phyloP scores from a whole-genome alignment of 2,797 vertebrate genomes.

The Bryconaethiops microstoma region DNA sequence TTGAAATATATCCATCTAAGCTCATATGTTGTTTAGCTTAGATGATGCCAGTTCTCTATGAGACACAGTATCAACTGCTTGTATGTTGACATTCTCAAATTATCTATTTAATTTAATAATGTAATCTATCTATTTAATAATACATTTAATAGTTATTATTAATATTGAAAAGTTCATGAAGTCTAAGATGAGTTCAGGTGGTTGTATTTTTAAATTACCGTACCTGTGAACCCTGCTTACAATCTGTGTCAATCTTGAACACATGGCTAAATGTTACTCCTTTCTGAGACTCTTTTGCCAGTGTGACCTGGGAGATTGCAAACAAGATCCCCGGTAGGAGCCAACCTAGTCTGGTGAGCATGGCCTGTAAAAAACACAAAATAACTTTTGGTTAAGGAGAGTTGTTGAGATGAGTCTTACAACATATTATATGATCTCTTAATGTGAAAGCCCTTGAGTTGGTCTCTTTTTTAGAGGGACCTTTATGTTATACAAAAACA shows the following conservation, averaged over 20 bases:
- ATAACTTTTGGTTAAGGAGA: slow-evolving; percentile 36
- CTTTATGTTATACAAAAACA: neutral
- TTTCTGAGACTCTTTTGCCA: slow-evolving; percentile 67
- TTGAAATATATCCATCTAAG: too few species aligned
- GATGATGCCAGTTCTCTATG: too few species aligned
- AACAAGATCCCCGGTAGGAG: slow-evolving; percentile 71
- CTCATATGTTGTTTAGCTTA: too few species aligned
- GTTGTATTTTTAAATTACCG: neutral
- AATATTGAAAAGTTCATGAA: too few species aligned
- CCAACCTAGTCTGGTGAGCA: slow-evolving; percentile 69
- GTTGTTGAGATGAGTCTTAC: slow-evolving; percentile 12
- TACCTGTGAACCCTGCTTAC: slow-evolving; percentile 71
- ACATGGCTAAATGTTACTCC: slow-evolving; percentile 87
- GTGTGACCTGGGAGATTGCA: slow-evolving; percentile 56
- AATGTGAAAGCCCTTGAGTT: slow-evolving; percentile 48
- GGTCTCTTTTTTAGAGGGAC: slow-evolving; percentile 45
- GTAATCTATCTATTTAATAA: too few species aligned
- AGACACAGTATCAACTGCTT: too few species aligned
- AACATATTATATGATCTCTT: neutral
- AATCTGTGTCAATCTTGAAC: slow-evolving; percentile 83
- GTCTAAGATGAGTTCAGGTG: neutral
- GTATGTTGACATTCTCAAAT: too few species aligned
- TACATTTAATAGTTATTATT: too few species aligned
- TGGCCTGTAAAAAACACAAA: slow-evolving; percentile 61
- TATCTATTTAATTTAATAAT: too few species aligned